Base-by-base conservation (phyloP, 2,113 vertebrate genomes). In the Oryzias melastigma region DNA sequence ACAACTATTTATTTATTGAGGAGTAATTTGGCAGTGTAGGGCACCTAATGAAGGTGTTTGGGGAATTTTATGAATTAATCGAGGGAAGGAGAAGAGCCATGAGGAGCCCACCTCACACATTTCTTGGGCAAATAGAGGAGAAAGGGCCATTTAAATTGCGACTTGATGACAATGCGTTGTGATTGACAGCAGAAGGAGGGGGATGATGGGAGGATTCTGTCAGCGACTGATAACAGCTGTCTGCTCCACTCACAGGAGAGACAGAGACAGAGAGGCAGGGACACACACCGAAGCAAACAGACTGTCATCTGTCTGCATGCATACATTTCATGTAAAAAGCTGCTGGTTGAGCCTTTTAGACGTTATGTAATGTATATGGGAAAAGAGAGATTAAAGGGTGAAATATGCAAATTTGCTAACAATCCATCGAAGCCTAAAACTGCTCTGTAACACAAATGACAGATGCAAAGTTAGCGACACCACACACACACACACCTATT, bases 181-280 rank as follows among this genome's bases (percentile, higher is more conserved):
- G 88, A 90, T 81, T 88, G 88, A 86, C 88, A 87, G 84, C 70
- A 67, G 67, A 63, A 63, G 81, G 77, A 77, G 64, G 71, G 73
- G 77, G 80, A 48, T 83, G 80, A 85, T 85, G 80, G 82, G 69
- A 76, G 78, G 73, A 79, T 83, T 82, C 86, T 88, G 85, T 85
- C 74, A 81, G 81, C 58, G 69, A 80, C 82, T 83, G 87, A 90
- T 90, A 88, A 90, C 84, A 87, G 86, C 83, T 85, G 86, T 84
- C 80, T 61, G 72, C 71, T 81, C 76, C 80, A 77, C 74, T 80
- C 71, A 75, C 7, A 16, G 62, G 50, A 63, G 73, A 81, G 79
- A 76, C 52, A 67, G 67, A 58, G 57, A 62, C 58, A 68, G 19
- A 70, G 42, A 45, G 59, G 40, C 50, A 46, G 40, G 57, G 43